A percentile compares a stretch with the other conserved stretches of the same genome.
Evolutionary conservation across 1,140 invertebrate genomes (phyloP).

Genomic region (Hylaeus volcanicus): DNA sequence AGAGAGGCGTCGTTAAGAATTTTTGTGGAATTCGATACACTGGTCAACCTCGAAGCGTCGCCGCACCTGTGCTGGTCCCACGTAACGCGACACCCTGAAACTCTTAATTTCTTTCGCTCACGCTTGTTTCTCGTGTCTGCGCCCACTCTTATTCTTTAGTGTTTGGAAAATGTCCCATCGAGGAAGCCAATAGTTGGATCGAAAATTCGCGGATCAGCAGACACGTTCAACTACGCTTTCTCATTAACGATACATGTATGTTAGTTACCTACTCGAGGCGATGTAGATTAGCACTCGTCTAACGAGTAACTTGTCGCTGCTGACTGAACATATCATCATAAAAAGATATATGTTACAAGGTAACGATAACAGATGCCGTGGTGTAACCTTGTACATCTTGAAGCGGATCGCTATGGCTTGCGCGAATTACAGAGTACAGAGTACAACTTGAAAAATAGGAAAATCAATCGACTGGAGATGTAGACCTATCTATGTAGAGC

Average conservation of each 20-base stretch:
- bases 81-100: constrained; percentile 62
- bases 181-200: not conserved
- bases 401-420: constrained; percentile 43
- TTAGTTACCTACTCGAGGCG: not conserved
- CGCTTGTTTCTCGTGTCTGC: not conserved
- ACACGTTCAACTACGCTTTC: constrained; percentile 36
- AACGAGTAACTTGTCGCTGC: constrained; percentile 40
- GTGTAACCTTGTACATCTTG: constrained; percentile 46
- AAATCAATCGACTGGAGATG: not conserved
- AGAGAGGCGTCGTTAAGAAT: constrained; percentile 59
- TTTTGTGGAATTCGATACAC: constrained; percentile 68
- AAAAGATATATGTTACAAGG: constrained; percentile 66
- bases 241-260: constrained; percentile 39
- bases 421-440: not conserved
- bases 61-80: constrained; percentile 58
- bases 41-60: constrained; percentile 65
- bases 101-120: constrained; percentile 44
- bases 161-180: too few relatives aligned
- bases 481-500: not conserved
- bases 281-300: not conserved
- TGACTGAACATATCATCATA: constrained; percentile 42
- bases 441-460: too few relatives aligned
- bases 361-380: constrained; percentile 47
- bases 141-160: too few relatives aligned
- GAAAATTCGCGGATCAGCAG: not conserved